Conservation (phyloP, 2,113 vertebrate species). For the Hemichromis elongatus region DNA sequence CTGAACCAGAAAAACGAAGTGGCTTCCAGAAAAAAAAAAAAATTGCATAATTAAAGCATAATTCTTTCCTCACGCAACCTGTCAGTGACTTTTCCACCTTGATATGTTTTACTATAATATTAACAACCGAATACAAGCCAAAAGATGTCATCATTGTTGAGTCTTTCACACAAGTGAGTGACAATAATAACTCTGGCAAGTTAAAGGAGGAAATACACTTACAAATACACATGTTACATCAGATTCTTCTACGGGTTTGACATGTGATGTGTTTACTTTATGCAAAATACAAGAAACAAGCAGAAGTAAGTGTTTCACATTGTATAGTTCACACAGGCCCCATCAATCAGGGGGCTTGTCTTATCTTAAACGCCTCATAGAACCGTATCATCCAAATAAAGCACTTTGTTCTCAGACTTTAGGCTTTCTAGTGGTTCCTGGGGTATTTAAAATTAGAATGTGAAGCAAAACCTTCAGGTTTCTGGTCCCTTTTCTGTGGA, state of each 20-base stretch:
- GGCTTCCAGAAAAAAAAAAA: slow-evolving; percentile 1
- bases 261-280: no score
- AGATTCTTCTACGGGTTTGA: not conserved
- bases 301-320: not conserved
- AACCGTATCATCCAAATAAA: not conserved
- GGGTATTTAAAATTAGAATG: not conserved
- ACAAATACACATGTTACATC: not conserved
- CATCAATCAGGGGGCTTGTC: not conserved
- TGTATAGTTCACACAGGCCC: not conserved
- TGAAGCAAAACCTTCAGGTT: not conserved
- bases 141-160: not conserved
- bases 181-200: not conserved
- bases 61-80: not conserved
- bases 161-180: not conserved
- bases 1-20: slow-evolving; percentile 6
- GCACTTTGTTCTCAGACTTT: not conserved
- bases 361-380: not conserved
- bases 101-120: slow-evolving; percentile 4
- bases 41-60: not conserved
- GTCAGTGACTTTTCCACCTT: not conserved
- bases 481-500: not conserved
- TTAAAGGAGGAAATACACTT: not conserved
- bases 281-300: no score
- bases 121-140: not conserved
- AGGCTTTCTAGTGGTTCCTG: not conserved